phyloP scores from a whole-genome alignment of 2,888 invertebrate species.

The Megalurothrips usitatus region DNA sequence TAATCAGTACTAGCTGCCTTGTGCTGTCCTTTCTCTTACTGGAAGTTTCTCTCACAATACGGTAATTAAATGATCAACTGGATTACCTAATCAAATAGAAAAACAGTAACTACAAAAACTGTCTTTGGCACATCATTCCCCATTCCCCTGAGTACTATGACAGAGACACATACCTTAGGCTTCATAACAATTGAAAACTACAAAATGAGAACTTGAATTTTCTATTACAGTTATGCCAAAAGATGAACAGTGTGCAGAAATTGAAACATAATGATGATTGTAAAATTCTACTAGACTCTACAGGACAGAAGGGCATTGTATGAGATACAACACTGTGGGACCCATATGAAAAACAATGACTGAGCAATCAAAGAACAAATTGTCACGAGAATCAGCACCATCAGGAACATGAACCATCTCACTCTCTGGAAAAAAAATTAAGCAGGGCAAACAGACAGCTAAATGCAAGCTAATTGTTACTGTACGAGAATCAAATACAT shows the following conservation, averaged over 20 bases:
- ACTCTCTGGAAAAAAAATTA: no score
- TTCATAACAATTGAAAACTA: not conserved
- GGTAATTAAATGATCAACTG: no score
- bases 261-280: not conserved
- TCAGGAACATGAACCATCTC: not conserved
- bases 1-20: no score
- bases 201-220: not conserved
- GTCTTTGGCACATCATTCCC: not conserved
- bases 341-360: not conserved
- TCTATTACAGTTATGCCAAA: not conserved
- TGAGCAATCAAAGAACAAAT: not conserved
- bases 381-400: not conserved
- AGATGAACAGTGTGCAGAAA: not conserved
- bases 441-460: no score
- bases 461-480: no score
- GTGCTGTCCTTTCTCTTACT: no score
- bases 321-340: not conserved
- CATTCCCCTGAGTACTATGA: not conserved
- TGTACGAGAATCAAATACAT: no score
- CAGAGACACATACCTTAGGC: not conserved
- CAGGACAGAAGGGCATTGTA: not conserved
- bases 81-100: no score
- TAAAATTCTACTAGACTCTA: not conserved
- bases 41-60: no score
- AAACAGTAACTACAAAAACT: not conserved